Conservation (phyloP, 2,797 vertebrate genomes). For the Fistularia commersonii region DNA sequence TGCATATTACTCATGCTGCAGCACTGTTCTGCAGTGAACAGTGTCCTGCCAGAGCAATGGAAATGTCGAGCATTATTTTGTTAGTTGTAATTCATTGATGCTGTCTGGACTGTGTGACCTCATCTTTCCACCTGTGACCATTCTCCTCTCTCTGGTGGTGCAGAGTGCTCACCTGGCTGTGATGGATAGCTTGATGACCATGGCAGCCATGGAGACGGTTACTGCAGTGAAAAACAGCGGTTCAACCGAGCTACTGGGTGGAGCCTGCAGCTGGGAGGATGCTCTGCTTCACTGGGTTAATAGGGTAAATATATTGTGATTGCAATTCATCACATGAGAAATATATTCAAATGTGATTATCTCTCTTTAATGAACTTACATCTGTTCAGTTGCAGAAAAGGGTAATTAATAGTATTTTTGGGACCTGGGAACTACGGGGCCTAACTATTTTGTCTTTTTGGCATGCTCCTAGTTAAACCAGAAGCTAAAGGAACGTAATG, state of each 20-base stretch:
- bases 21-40: slow-evolving; percentile 15
- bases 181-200: slow-evolving; percentile 85
- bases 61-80: slow-evolving; percentile 32
- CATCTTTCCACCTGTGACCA: slow-evolving; percentile 16
- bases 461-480: slow-evolving; percentile 77
- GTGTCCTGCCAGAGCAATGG: slow-evolving; percentile 5
- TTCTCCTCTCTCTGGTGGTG: slow-evolving; percentile 29
- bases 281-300: slow-evolving; percentile 86
- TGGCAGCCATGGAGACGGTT: slow-evolving; percentile 82
- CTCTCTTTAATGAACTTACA: not conserved
- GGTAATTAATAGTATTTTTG: too few species aligned
- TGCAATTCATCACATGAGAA: not conserved
- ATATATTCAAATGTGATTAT: not conserved
- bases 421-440: too few species aligned
- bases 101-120: slow-evolving; percentile 7
- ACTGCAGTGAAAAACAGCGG: slow-evolving; percentile 62
- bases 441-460: slow-evolving; percentile 7
- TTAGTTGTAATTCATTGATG: slow-evolving; percentile 35
- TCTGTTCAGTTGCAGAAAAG: too few species aligned
- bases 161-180: slow-evolving; percentile 87
- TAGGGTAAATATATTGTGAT: slow-evolving; percentile 69
- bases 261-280: slow-evolving; percentile 76
- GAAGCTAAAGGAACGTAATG: slow-evolving; percentile 76
- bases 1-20: slow-evolving; percentile 7
- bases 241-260: slow-evolving; percentile 64